Evolutionary conservation across 2,888 invertebrate species (phyloP), one percentile per base, ranked within the genome.

Genomic region (Odontocerum albicorne): DNA sequence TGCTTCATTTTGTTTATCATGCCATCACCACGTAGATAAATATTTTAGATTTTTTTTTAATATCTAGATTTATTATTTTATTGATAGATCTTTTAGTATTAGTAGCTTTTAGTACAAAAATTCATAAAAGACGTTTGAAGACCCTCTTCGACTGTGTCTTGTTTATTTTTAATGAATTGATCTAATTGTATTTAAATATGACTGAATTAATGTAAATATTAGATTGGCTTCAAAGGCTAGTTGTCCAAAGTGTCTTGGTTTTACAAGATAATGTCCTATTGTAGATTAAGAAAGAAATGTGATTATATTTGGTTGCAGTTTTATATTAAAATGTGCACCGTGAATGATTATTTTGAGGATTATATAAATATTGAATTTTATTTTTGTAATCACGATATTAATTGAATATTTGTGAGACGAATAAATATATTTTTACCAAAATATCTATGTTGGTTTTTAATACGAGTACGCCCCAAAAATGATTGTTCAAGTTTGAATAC

Each of bases 201-300:
- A 60, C 57, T 60, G 57, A 57, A 57, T 58, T 55, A 33, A 50
- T 39, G 49, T 39, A 50, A 39, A 38, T 45, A 40, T 40, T 44
- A 49, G 40, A 61, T 61, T 53, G 42, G 51, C 58, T 19, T 31
- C 2, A 21, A 51, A 46, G 47, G 58, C 52, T 55, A 43, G 54
- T 59, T 56, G 42, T 40, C 27, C 36, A 55, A 40, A 45, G 42
- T 36, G 51, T 61, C 61, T 61, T 61, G 61, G 61, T 61, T 61
- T 54, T 61, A 61, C 61, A 61, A 61, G 61, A 61, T 56, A 59
- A 44, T 46, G 61, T 61, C 61, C 61, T 61, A 61, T 60, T 47
- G 55, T 59, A 59, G 55, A 49, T 47, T 50, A 55, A 52, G 47
- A 46, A 51, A 55, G 49, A 49, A 52, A 43, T 59, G 59, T 59